Evolutionary conservation across 2,888 invertebrate genomes (phyloP).

Genomic region (Mesorhabditis spiculigera): DNA sequence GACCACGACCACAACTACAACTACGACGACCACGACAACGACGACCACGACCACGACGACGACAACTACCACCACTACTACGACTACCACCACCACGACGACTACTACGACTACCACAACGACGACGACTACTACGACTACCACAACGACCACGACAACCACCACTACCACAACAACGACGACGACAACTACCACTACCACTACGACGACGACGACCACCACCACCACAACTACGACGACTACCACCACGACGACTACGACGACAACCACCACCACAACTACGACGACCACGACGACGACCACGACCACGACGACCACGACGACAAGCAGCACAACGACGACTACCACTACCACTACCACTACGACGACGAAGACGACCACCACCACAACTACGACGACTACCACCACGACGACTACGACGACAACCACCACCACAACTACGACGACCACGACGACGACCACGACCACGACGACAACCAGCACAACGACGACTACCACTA

Average conservation of each 20-base stretch:
- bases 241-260: background rate
- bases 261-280: background rate
- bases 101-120: background rate
- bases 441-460: background rate
- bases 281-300: background rate
- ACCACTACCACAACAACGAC: background rate
- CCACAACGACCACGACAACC: background rate
- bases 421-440: background rate
- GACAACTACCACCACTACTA: background rate
- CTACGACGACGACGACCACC: background rate
- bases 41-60: background rate
- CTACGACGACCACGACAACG: slow-evolving; percentile 4
- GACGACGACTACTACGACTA: background rate
- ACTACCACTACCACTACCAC: background rate
- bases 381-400: background rate
- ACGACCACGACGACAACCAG: background rate
- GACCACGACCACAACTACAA: background rate
- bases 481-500: background rate
- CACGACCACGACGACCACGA: background rate
- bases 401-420: background rate
- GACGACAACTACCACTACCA: background rate
- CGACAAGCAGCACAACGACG: background rate
- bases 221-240: background rate
- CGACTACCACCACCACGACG: background rate
- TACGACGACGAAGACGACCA: background rate